A percentile compares a stretch with the other conserved stretches of the same genome.
Evolutionary conservation across 2,113 vertebrate species (phyloP).

Genomic region (Pseudolaguvia tuberculata): DNA sequence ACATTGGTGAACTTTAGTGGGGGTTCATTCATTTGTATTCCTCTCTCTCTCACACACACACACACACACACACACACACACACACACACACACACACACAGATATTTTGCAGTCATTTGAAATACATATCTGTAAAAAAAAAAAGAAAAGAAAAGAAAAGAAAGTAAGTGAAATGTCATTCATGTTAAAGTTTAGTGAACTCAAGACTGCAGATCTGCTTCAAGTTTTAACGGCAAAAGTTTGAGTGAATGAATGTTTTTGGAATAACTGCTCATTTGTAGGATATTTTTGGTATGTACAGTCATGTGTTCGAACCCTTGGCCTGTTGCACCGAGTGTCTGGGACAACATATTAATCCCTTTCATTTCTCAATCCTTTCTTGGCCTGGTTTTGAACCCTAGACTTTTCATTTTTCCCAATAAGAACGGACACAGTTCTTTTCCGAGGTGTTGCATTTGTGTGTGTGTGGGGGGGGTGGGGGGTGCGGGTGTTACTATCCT

Average conservation of each 20-base stretch:
- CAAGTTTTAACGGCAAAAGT: slow-evolving; percentile 18
- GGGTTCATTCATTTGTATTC: slow-evolving; percentile 1
- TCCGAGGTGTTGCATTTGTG: too few species aligned
- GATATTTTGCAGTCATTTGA: neutral
- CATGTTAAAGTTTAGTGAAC: slow-evolving; percentile 14
- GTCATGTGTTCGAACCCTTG: slow-evolving; percentile 38
- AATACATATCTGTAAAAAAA: neutral
- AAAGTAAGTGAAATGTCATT: slow-evolving; percentile 44
- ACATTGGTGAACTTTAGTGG: slow-evolving; percentile 10
- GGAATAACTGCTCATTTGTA: slow-evolving; percentile 12
- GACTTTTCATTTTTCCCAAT: slow-evolving; percentile 23
- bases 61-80: neutral
- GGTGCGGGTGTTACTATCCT: neutral
- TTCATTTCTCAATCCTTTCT: slow-evolving; percentile 43
- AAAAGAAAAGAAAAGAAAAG: too few species aligned
- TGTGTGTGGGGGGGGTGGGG: too few species aligned
- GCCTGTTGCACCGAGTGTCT: slow-evolving; percentile 40
- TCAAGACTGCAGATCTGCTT: slow-evolving; percentile 32
- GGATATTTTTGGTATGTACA: slow-evolving; percentile 19
- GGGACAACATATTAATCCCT: slow-evolving; percentile 42
- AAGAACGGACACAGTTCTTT: slow-evolving; percentile 5
- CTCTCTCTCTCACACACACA: neutral
- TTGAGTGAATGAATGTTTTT: slow-evolving; percentile 22
- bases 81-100: neutral
- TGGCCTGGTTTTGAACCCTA: slow-evolving; percentile 41